Evolutionary conservation across 2,113 vertebrate genomes (phyloP), one percentile per base, ranked within the genome.

Genomic region (Morphnarchus princeps): DNA sequence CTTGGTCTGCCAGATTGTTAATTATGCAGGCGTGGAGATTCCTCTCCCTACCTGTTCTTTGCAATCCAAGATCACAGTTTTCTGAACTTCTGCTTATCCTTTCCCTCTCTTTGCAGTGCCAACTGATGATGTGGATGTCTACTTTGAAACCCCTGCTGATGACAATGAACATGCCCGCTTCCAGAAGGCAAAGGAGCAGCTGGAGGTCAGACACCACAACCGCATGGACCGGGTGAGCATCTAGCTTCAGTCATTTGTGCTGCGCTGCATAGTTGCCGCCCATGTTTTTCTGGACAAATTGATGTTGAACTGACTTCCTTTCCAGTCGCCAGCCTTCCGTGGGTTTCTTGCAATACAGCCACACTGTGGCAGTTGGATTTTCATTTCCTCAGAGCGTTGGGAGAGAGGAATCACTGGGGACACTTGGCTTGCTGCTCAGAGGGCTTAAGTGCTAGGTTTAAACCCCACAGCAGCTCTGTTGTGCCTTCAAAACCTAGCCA

Each of bases 161-260:
- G 99, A 99, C 90, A 99, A 99, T 21, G 99, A 99, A 71, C 99
- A 99, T 31, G 99, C 98, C 6, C 99, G 99, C 97, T 99, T 99
- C 98, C 99, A 99, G 98, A 99, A 98, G 97, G 99, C 99, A 32
- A 99, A 99, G 97, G 99, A 99, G 90, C 99, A 99, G 97, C 98
- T 99, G 86, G 99, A 99, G 97, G 98, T 99, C 87, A 98, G 99
- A 38, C 99, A 99, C 97, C 99, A 98, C 84, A 99, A 99, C 97
- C 99, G 99, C 85, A 99, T 99, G 99, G 99, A 99, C 97, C 98
- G 99, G 98, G 99, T 99, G 96, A 98, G 98, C 22, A 4, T 50
- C 21, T 24, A 2, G 19, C 40, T 42, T 28, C 4, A 10, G 26
- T 10, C 47, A 24, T 18, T 8, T 24, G 14, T 13, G 16, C 34